Evolutionary conservation across 2,113 vertebrate species (phyloP), one percentile per base, ranked within the genome.

Genomic region (Empidonax traillii): DNA sequence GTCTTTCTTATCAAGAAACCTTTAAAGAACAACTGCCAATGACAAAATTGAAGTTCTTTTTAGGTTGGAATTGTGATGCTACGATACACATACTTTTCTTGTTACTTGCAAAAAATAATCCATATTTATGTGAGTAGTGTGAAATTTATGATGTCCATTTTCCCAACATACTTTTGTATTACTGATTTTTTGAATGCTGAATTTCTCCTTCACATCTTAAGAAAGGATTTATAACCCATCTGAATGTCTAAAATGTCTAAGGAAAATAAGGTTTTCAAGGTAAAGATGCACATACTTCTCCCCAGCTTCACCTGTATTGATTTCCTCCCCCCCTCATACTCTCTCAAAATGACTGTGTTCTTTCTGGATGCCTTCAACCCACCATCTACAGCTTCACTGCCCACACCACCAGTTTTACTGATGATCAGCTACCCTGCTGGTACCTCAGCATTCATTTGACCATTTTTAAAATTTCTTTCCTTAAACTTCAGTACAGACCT

Each of bases 261-360:
- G 46, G 35, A 49, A 67, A 59, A 55, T 30, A 39, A 84, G 12
- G 3, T 53, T 75, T 92, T 76, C 59, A 86, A 62, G 14, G 71
- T 52, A 76, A 87, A 65, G 43, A 27, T 37, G 17, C 4, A 83
- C 25, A 37, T 15, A 27, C 17, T 65, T 63, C 35, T 73, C 39
- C 41, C 3, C 17, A n/a, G 10, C 8, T 90, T 81, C 59, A 39
- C 20, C 31, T 53, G 10, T 2, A 31, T 21, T 19, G 3, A 20
- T 33, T 44, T 0, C 9, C 8, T 28, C 14, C 28, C 0, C 21
- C 16, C 9, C 7, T 28, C 14, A 14, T 22, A 8, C 4, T 23
- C 27, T 67, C 67, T 41, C 33, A 43, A 71, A 82, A 51, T 0
- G 0, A 3, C 23, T 72, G 31, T 22, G 23, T 5, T 52, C 22